These are phyloP conservation scores for Abscondita cerata DNA, from an alignment of 2,888 invertebrate species.

Conservation along the genomic window DNA sequence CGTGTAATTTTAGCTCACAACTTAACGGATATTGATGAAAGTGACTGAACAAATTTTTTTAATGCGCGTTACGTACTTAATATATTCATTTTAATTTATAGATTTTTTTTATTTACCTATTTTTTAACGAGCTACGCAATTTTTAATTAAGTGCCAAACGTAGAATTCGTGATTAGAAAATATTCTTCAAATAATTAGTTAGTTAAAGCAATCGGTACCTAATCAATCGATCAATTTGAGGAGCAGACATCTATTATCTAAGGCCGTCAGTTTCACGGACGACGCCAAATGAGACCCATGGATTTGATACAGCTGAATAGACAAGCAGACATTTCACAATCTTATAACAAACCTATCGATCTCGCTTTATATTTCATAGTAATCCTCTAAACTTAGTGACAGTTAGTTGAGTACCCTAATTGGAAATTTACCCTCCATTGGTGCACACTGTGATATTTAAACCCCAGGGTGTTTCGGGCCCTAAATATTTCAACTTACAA, in stretches of 20 bases:
- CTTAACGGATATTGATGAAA: too few relatives aligned
- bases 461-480: constrained; percentile 23
- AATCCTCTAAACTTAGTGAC: constrained; percentile 43
- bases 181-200: constrained; percentile 30
- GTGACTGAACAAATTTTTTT: too few relatives aligned
- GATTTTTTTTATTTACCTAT: too few relatives aligned
- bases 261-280: constrained; percentile 33
- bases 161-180: constrained; percentile 21
- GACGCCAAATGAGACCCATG: constrained; percentile 22
- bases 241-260: constrained; percentile 24
- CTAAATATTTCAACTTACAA: constrained; percentile 38
- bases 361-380: constrained; percentile 32
- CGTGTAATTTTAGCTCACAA: too few relatives aligned
- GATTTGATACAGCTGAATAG: constrained; percentile 30
- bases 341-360: constrained; percentile 34
- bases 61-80: too few relatives aligned
- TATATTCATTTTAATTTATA: too few relatives aligned
- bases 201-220: constrained; percentile 19
- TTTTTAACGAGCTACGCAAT: background rate
- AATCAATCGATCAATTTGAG: constrained; percentile 34
- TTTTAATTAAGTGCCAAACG: constrained; percentile 30
- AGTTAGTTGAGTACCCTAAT: constrained; percentile 46
- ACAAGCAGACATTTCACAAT: constrained; percentile 27
- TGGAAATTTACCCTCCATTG: constrained; percentile 42
- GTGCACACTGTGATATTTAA: constrained; percentile 24